These are phyloP conservation scores for Limnodromus scolopaceus DNA, from an alignment of 2,797 vertebrate species.

Conservation along the genomic window DNA sequence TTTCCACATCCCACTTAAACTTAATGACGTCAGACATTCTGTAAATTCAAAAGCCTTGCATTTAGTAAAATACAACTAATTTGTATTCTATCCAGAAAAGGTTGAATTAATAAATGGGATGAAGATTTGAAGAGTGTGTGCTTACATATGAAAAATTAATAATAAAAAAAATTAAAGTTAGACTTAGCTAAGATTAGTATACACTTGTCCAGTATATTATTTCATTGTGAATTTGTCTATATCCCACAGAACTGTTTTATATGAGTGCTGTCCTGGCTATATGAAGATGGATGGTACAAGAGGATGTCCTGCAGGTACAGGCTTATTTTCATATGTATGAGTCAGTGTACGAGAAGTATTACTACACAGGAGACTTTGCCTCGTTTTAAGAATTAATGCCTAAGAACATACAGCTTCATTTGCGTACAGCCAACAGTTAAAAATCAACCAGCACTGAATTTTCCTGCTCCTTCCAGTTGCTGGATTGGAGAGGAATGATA, in stretches of 20 bases:
- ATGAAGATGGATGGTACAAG: conserved; percentile 89
- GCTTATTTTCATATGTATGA: background rate
- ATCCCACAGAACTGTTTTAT: conserved; percentile 86
- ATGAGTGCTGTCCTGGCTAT: conserved; percentile 98
- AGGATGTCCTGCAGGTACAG: conserved; percentile 95
- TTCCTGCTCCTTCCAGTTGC: background rate
- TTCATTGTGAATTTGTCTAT: background rate
- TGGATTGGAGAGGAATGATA: background rate
- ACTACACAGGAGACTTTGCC: background rate
- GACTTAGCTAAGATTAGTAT: background rate
- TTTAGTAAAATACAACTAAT: background rate
- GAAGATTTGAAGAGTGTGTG: background rate
- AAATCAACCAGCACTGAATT: background rate
- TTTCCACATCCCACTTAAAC: background rate
- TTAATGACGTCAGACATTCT: background rate
- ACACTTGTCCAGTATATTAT: background rate
- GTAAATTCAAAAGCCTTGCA: background rate
- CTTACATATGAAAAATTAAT: background rate
- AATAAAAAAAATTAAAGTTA: background rate
- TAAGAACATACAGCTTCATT: background rate
- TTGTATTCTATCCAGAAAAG: background rate
- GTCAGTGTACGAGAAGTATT: background rate
- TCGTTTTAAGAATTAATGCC: background rate
- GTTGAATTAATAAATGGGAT: background rate
- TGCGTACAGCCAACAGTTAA: background rate